Evolutionary conservation across 2,888 invertebrate genomes (phyloP).

Genomic region (Machimus rusticus): DNA sequence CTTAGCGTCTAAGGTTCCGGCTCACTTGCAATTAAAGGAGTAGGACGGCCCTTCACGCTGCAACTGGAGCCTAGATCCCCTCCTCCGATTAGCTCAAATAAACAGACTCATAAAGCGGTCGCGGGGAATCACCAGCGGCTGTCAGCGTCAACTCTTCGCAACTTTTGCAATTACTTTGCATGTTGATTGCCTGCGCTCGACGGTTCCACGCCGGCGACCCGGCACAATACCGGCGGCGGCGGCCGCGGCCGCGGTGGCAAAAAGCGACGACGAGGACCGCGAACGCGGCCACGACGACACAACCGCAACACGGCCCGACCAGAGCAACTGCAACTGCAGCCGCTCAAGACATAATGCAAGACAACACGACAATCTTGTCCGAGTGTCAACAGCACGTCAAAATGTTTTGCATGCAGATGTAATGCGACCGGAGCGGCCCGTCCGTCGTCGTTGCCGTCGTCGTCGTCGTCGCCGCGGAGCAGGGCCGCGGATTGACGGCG

Average conservation of each 20-base stretch:
- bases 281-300: neutral
- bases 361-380: conserved; percentile 32
- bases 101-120: neutral
- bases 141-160: conserved; percentile 12
- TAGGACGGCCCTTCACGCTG: neutral
- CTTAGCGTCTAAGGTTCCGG: neutral
- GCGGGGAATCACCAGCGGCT: neutral
- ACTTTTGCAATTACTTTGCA: conserved; percentile 34
- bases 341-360: neutral
- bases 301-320: conserved; percentile 3
- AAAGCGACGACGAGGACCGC: neutral
- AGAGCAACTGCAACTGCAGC: conserved; percentile 5
- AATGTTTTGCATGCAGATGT: conserved; percentile 40
- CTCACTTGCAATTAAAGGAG: conserved; percentile 19
- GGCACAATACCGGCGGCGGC: conserved; percentile 1
- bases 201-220: conserved; percentile 10
- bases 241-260: neutral
- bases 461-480: neutral
- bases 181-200: conserved; percentile 28
- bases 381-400: conserved; percentile 38
- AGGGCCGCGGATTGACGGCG: neutral
- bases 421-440: conserved; percentile 10
- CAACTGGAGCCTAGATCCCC: neutral
- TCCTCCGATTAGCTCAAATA: neutral
- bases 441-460: neutral